A percentile compares a stretch with the other conserved stretches of the same genome.
phyloP scores from a whole-genome alignment of 2,113 vertebrate genomes.

The Myotis lucifugus region DNA sequence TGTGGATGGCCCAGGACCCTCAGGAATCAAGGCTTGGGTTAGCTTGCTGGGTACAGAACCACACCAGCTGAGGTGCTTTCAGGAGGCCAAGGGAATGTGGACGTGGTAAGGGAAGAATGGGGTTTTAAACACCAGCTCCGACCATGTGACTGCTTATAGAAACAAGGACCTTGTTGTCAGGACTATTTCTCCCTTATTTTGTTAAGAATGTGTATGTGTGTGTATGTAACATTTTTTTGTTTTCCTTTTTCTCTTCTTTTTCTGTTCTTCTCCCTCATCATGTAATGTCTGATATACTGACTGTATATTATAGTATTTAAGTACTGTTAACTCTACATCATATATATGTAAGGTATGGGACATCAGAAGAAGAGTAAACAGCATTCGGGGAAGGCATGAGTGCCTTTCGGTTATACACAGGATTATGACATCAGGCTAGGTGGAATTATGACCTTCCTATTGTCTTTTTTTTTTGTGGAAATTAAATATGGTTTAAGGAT shows the following conservation, averaged over 20 bases:
- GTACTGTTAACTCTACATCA: neutral
- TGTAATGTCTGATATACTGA: neutral
- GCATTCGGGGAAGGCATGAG: neutral
- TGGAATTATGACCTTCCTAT: neutral
- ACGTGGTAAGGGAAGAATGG: neutral
- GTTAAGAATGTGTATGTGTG: neutral
- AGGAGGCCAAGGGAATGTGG: neutral
- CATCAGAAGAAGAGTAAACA: neutral
- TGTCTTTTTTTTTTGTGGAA: neutral
- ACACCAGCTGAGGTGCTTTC: neutral
- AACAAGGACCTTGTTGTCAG: neutral
- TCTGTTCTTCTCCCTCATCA: neutral
- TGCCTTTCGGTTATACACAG: neutral
- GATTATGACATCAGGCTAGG: neutral
- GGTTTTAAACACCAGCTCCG: fast-evolving
- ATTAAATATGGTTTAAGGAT: neutral
- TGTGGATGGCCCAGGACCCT: neutral
- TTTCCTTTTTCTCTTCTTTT: neutral
- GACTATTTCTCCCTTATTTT: neutral
- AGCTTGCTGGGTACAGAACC: neutral
- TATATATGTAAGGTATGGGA: neutral
- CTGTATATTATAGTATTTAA: neutral
- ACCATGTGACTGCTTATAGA: neutral
- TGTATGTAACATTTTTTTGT: neutral
- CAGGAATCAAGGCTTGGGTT: neutral